Evolutionary conservation across 2,888 invertebrate species (phyloP).

Genomic region (Frankliniella intonsa): DNA sequence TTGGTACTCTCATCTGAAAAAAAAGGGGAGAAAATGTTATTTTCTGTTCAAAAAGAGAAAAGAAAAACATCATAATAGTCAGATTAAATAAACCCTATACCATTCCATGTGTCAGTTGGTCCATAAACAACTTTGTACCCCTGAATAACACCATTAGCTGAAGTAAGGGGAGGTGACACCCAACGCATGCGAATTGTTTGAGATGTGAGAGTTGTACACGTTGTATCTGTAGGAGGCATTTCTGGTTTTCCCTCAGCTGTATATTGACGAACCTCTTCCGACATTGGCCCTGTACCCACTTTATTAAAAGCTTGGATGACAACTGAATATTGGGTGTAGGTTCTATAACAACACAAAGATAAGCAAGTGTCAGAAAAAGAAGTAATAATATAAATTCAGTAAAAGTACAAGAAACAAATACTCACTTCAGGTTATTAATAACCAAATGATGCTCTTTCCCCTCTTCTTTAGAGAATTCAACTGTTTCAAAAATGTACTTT

Average conservation of each 20-base stretch:
- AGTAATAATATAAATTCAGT: conserved; percentile 30
- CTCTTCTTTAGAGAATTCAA: conserved; percentile 86
- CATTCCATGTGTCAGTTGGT: conserved; percentile 87
- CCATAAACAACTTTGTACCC: conserved; percentile 93
- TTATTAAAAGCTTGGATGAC: conserved; percentile 94
- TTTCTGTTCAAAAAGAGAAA: conserved; percentile 28
- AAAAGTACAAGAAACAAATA: conserved; percentile 33
- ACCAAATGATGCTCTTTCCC: conserved; percentile 85
- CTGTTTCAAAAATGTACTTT: conserved; percentile 84
- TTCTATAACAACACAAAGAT: conserved; percentile 50
- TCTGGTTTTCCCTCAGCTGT: conserved; percentile 93
- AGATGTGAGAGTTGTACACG: conserved; percentile 88
- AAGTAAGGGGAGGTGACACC: conserved; percentile 86
- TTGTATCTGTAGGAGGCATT: conserved; percentile 85
- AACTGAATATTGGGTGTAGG: conserved; percentile 93
- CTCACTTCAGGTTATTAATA: conserved; percentile 69
- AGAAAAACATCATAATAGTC: background rate
- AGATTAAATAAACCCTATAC: conserved; percentile 53
- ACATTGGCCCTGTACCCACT: conserved; percentile 87
- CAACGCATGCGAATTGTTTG: conserved; percentile 92
- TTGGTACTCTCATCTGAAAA: conserved; percentile 77
- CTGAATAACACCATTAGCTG: conserved; percentile 91
- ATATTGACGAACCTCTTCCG: conserved; percentile 82
- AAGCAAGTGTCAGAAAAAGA: conserved; percentile 9
- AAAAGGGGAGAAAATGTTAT: background rate